Evolutionary conservation across 1,140 invertebrate genomes (phyloP).

Genomic region (Meloidogyne chitwoodi): DNA sequence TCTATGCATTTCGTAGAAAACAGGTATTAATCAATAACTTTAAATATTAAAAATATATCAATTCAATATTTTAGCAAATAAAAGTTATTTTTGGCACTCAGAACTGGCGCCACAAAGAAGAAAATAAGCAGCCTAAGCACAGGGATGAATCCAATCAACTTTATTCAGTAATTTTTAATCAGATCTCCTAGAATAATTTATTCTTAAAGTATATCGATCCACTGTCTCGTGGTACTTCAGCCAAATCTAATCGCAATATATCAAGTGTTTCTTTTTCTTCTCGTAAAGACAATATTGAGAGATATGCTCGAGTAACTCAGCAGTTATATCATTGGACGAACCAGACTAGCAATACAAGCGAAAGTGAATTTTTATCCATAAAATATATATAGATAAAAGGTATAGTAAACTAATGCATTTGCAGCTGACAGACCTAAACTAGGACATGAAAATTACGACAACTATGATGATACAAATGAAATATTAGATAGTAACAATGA

Average conservation of each 20-base stretch:
- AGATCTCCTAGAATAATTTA: not conserved
- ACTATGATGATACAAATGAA: not conserved
- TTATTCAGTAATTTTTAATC: not conserved
- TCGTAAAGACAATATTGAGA: not conserved
- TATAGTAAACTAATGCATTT: not conserved
- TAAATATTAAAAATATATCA: not conserved
- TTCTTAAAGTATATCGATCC: slow-evolving; percentile 48
- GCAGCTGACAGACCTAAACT: not conserved
- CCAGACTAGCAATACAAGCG: not conserved
- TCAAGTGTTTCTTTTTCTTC: not conserved
- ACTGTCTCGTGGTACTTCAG: slow-evolving; percentile 39
- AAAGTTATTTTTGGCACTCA: slow-evolving; percentile 7
- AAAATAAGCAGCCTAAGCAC: slow-evolving; percentile 32
- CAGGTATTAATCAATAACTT: not conserved
- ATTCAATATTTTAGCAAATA: slow-evolving; percentile 12
- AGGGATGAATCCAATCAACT: not conserved
- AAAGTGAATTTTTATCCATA: not conserved
- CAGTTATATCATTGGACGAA: not conserved
- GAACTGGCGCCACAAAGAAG: slow-evolving; percentile 32
- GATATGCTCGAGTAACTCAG: not conserved
- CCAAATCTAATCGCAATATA: slow-evolving; percentile 30
- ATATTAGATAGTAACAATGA: too few relatives aligned
- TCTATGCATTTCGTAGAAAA: slow-evolving; percentile 2
- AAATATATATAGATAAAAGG: too few relatives aligned
- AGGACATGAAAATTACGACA: not conserved